Conservation (phyloP, 2,888 invertebrate genomes). For the Bellardia pandia region DNA sequence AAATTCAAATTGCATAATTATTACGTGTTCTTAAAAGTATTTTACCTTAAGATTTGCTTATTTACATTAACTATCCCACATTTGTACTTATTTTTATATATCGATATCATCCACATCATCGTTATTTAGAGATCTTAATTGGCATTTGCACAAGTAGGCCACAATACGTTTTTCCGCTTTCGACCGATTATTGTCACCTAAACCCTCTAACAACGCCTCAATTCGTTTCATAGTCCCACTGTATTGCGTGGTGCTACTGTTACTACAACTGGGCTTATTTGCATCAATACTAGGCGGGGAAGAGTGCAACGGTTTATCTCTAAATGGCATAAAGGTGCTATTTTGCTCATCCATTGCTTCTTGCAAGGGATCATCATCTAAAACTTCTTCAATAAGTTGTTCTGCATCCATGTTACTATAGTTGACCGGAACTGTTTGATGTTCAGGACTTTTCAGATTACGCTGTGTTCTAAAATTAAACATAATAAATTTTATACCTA, state of each 20-base stretch:
- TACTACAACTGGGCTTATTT: slow-evolving; percentile 14
- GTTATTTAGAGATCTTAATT: slow-evolving; percentile 77
- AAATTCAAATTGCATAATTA: too few relatives aligned
- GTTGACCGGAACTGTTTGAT: slow-evolving; percentile 65
- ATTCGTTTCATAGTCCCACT: slow-evolving; percentile 77
- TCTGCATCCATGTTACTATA: slow-evolving; percentile 74
- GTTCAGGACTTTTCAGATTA: slow-evolving; percentile 66
- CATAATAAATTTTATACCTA: background rate
- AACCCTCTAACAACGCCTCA: slow-evolving; percentile 78
- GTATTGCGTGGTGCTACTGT: slow-evolving; percentile 54
- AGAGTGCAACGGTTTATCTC: slow-evolving; percentile 65
- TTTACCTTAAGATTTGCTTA: too few relatives aligned
- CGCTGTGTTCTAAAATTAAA: slow-evolving; percentile 58
- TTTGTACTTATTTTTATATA: slow-evolving; percentile 72
- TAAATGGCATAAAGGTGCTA: slow-evolving; percentile 58
- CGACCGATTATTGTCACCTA: slow-evolving; percentile 78
- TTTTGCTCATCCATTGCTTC: slow-evolving; percentile 80
- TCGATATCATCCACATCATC: slow-evolving; percentile 79
- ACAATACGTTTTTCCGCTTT: slow-evolving; percentile 81
- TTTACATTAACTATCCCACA: too few relatives aligned
- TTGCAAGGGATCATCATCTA: slow-evolving; percentile 79
- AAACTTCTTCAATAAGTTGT: slow-evolving; percentile 75
- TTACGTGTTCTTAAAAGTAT: too few relatives aligned
- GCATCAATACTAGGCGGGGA: background rate
- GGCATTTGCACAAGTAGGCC: slow-evolving; percentile 80